Evolutionary conservation across 2,797 vertebrate species (phyloP).

Genomic region (Eulemur rubriventer): DNA sequence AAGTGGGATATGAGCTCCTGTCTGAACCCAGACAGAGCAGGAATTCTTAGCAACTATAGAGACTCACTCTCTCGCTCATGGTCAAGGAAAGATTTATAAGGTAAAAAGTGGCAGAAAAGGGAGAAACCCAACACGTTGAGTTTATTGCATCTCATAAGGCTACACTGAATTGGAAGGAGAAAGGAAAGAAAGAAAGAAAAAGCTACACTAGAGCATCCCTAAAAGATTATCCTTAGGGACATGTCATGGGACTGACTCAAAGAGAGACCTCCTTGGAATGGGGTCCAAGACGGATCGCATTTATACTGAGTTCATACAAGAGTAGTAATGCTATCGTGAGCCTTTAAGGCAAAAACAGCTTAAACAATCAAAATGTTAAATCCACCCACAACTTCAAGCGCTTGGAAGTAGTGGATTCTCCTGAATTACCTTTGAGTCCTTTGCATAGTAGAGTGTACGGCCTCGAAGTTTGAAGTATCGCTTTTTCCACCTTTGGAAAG

Average conservation of each 20-base stretch:
- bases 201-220: neutral
- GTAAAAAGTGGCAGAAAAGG: neutral
- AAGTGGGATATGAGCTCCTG: neutral
- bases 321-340: neutral
- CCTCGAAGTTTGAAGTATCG: constrained; percentile 98
- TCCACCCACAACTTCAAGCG: neutral
- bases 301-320: neutral
- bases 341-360: neutral
- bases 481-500: constrained; percentile 99
- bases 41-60: neutral
- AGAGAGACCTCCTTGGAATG: neutral
- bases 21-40: neutral
- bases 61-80: neutral
- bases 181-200: neutral
- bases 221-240: neutral
- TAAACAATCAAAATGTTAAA: neutral
- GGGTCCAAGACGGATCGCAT: neutral
- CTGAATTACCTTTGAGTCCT: constrained; percentile 95
- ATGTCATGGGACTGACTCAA: neutral
- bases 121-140: neutral
- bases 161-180: neutral
- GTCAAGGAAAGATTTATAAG: neutral
- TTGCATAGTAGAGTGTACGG: constrained; percentile 98
- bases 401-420: neutral
- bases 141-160: neutral